Conservation (phyloP, 30 jellyfish, hydroid and myxozoan species). For the Aurelia aurita region DNA sequence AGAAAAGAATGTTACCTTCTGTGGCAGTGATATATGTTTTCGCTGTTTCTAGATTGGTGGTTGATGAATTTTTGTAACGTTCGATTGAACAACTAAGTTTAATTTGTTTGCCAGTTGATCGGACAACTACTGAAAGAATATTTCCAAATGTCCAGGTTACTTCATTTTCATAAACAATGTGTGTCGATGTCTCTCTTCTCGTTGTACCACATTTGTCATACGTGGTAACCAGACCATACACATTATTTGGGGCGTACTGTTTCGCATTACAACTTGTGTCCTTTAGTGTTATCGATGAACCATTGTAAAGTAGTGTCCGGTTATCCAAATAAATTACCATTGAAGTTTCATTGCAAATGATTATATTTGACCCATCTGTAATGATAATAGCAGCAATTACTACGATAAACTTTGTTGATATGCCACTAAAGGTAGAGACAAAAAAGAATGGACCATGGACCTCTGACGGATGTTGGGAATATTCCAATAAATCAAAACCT, state of each 20-base stretch:
- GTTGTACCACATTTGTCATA: conserved; percentile 38
- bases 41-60: no score
- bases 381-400: no score
- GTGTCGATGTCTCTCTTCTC: conserved; percentile 25
- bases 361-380: no score
- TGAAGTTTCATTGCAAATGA: no score
- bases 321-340: no score
- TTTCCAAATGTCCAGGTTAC: conserved; percentile 18
- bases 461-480: no score
- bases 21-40: no score
- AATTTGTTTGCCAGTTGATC: conserved; percentile 9
- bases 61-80: conserved; percentile 6
- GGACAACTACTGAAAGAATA: not conserved
- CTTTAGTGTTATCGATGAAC: not conserved
- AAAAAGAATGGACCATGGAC: no score
- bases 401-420: no score
- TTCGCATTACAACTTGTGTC: conserved; percentile 15
- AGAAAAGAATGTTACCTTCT: no score
- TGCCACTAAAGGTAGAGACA: no score
- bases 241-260: conserved; percentile 17
- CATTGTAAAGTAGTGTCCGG: not conserved
- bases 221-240: conserved; percentile 20
- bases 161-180: conserved; percentile 41
- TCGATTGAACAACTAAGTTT: conserved; percentile 29
- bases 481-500: no score